Percentiles rank a stretch among this genome's conserved stretches.
Evolutionary conservation across 1,140 invertebrate genomes (phyloP).

Genomic region (Bombus sylvicola): DNA sequence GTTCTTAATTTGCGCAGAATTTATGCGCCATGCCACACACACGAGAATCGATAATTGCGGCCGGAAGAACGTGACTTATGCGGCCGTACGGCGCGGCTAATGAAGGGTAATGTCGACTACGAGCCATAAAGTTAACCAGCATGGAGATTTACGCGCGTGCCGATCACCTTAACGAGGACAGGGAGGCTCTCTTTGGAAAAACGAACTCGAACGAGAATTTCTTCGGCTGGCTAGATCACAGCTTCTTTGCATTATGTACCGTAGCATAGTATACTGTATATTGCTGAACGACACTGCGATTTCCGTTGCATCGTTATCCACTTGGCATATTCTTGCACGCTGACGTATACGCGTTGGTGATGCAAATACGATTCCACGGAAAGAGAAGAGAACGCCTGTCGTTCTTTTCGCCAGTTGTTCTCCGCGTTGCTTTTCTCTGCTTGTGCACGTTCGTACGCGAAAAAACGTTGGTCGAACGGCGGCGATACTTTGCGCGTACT

Average conservation of each 20-base stretch:
- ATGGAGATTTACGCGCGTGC: not conserved
- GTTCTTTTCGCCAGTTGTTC: not conserved
- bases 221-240: not conserved
- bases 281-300: not conserved
- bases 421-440: not conserved
- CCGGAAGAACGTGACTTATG: constrained; percentile 1
- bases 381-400: too few relatives aligned
- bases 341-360: not conserved
- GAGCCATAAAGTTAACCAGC: not conserved
- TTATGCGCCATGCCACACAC: not conserved
- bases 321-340: not conserved
- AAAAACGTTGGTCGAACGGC: too few relatives aligned
- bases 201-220: not conserved
- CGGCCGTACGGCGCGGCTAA: not conserved
- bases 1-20: constrained; percentile 7
- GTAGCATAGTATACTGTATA: too few relatives aligned
- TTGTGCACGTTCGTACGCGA: not conserved
- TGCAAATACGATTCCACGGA: not conserved
- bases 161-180: not conserved
- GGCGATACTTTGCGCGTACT: not conserved
- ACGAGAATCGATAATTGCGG: constrained; percentile 27
- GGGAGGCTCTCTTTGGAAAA: not conserved
- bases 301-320: not conserved
- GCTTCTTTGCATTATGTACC: not conserved
- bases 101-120: constrained; percentile 30